Evolutionary conservation across 2,113 vertebrate genomes (phyloP).

Genomic region (Acrocephalus arundinaceus): DNA sequence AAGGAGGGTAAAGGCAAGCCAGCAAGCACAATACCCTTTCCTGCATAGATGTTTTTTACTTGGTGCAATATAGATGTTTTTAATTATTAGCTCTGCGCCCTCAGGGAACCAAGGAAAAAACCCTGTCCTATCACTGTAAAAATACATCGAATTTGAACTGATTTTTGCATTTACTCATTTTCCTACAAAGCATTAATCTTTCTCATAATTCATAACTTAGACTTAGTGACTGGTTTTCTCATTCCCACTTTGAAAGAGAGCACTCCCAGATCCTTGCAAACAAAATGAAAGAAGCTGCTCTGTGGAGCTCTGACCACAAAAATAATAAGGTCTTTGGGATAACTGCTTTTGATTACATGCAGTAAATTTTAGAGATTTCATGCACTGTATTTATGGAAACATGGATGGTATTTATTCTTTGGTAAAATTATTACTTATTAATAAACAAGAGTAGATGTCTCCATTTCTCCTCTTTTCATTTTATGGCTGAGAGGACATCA

Average conservation of each 20-base stretch:
- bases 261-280: background rate
- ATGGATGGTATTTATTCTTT: background rate
- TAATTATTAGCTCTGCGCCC: background rate
- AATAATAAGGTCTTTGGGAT: background rate
- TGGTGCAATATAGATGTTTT: slow-evolving; percentile 12
- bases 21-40: background rate
- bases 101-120: background rate
- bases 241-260: background rate
- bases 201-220: background rate
- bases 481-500: background rate
- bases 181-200: background rate
- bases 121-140: background rate
- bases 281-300: background rate
- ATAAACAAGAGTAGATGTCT: background rate
- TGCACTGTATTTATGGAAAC: background rate
- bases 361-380: background rate
- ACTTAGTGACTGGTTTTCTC: background rate
- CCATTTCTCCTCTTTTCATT: background rate
- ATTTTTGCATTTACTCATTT: background rate
- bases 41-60: background rate
- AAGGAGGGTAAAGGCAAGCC: background rate
- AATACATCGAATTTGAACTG: background rate
- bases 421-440: background rate
- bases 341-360: background rate
- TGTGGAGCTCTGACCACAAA: background rate